phyloP scores from a whole-genome alignment of 2,113 vertebrate species.

The Rhineura floridana region DNA sequence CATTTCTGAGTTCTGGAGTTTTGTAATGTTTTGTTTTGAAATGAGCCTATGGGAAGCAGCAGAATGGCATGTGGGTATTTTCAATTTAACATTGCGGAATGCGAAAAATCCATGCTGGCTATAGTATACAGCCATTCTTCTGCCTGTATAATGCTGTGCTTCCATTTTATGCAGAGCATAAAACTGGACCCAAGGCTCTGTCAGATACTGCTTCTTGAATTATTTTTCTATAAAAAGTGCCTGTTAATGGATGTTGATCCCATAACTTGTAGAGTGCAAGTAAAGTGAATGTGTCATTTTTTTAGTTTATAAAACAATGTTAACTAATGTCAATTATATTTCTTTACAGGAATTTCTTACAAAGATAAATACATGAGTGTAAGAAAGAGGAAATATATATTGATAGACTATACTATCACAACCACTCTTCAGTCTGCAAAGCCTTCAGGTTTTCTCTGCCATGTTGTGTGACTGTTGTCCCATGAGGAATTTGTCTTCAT shows the following conservation, averaged over 20 bases:
- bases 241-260: background rate
- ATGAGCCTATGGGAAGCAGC: no score
- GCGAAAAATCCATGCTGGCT: no score
- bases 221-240: background rate
- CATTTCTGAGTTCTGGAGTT: no score
- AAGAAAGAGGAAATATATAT: slow-evolving; percentile 41
- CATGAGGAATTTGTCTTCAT: slow-evolving; percentile 92
- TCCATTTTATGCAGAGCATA: background rate
- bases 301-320: slow-evolving; percentile 18
- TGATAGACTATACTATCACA: slow-evolving; percentile 30
- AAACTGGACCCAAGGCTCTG: background rate
- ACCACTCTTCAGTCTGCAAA: slow-evolving; percentile 38
- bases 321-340: slow-evolving; percentile 51
- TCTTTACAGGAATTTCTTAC: slow-evolving; percentile 57
- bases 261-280: background rate
- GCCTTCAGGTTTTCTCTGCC: slow-evolving; percentile 58
- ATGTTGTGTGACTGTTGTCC: slow-evolving; percentile 79
- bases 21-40: no score
- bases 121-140: no score
- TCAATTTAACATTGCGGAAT: no score
- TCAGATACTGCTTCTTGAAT: background rate
- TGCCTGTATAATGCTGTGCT: background rate
- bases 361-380: slow-evolving; percentile 48
- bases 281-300: background rate
- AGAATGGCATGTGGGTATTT: no score